Evolutionary conservation across 2,797 vertebrate species (phyloP).

Genomic region (Callimico goeldii): DNA sequence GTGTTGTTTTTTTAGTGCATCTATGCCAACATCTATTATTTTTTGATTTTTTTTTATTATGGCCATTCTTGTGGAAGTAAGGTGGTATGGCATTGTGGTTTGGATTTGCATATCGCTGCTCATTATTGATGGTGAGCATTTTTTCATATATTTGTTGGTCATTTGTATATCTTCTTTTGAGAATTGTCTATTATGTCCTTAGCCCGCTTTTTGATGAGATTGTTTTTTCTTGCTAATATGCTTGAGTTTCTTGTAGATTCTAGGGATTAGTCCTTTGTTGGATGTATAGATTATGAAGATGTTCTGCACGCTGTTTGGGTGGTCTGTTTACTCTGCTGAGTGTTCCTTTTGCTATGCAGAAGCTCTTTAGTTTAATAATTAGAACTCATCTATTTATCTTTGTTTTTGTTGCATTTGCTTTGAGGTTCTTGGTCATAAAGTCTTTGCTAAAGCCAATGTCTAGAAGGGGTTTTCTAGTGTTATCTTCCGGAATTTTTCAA

Average conservation of each 20-base stretch:
- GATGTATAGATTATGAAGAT: neutral
- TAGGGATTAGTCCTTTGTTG: neutral
- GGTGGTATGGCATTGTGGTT: neutral
- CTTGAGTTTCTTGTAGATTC: neutral
- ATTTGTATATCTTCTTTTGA: neutral
- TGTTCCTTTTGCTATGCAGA: neutral
- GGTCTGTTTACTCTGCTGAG: neutral
- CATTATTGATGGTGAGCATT: neutral
- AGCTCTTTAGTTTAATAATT: neutral
- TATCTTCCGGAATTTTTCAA: neutral
- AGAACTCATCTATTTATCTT: neutral
- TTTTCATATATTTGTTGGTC: neutral
- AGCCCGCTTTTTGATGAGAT: neutral
- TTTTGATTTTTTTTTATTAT: neutral
- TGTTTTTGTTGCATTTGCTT: neutral
- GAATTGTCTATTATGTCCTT: neutral
- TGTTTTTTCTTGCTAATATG: neutral
- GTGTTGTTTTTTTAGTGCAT: neutral
- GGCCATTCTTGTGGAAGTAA: neutral
- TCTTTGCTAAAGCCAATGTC: neutral
- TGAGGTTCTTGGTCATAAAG: neutral
- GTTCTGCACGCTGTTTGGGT: neutral
- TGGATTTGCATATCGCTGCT: neutral
- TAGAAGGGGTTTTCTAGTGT: neutral
- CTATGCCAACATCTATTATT: neutral